Evolutionary conservation across 2,113 vertebrate genomes (phyloP).

Genomic region (Tragulus kanchil): DNA sequence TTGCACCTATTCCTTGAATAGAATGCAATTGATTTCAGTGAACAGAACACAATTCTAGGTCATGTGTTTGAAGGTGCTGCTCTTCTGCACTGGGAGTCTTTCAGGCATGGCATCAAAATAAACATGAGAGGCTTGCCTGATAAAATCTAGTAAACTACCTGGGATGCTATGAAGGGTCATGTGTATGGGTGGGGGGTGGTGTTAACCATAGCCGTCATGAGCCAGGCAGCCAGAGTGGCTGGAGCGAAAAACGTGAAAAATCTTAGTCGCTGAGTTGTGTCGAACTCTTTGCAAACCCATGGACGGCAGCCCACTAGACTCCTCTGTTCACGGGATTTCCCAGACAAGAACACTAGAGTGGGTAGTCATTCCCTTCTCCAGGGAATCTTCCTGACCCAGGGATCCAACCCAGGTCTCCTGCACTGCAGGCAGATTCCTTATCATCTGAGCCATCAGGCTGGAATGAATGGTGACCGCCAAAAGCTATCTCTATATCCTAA

Average conservation of each 20-base stretch:
- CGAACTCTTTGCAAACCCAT: not conserved
- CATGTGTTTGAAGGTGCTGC: no score
- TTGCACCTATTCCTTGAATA: not conserved
- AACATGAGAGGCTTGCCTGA: not conserved
- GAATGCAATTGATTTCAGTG: not conserved
- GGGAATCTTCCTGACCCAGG: not conserved
- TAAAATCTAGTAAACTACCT: not conserved
- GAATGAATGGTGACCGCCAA: not conserved
- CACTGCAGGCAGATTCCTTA: not conserved
- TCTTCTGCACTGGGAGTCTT: not conserved
- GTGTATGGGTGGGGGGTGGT: not conserved
- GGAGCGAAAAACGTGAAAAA: not conserved
- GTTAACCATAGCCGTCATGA: not conserved
- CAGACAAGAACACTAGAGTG: not conserved
- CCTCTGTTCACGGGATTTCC: not conserved
- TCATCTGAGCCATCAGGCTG: not conserved
- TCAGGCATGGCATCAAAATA: accelerated
- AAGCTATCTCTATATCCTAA: accelerated
- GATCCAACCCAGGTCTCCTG: not conserved
- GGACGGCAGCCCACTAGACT: not conserved
- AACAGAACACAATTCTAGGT: accelerated
- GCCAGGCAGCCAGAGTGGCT: not conserved
- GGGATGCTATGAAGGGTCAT: not conserved
- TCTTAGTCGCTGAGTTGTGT: not conserved
- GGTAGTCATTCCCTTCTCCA: not conserved